Evolutionary conservation across 64 coral and sea anemone species (phyloP), one percentile per base, ranked within the genome.

Genomic region (Montipora efflorescens): DNA sequence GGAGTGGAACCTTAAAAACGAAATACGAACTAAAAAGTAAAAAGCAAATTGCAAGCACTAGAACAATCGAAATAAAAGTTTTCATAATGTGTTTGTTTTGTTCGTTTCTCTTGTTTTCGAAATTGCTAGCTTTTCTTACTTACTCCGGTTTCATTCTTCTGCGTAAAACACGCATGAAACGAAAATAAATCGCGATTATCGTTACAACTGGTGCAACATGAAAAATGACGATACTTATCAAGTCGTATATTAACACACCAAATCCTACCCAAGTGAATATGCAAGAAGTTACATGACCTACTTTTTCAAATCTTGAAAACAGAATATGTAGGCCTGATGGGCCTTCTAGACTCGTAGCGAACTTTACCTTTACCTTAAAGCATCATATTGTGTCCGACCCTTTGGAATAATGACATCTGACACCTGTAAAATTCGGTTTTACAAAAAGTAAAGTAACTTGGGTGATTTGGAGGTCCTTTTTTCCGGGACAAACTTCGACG

Each of bases 61-160:
- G 13, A 48, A 84, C 81, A 3, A 84, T 84, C 6, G 59, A 84
- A 8, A 66, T 84, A n/a, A 68, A 84, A 47, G 67, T 68, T 28
- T 47, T 84, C 81, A 84, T 67, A 6, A 67, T 43, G 36, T 84
- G 66, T 47, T 67, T 28, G 36, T 84, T 67, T 13, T 84, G 59
- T 8, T 68, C 47, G 44, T 15, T 47, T 84, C 81, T 84, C 7
- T 68, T 49, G 5, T 48, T 28, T 67, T 84, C 23, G 5, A 12
- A 10, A 43, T 44, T 43, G 8, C 18, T 82, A 5, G 11, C 4
- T 45, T 12, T 55, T 2, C 3, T 12, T 61, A 53, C 7, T 13
- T 10, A 1, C 18, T 22, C 50, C 44, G 80, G 21, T 36, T 66
- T 57, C 22, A 67, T 12, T 10, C 81, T 66, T 2, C 61, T 7